Evolutionary conservation across 2,113 vertebrate species (phyloP), one percentile per base, ranked within the genome.

Genomic region (Zonotrichia leucophrys): DNA sequence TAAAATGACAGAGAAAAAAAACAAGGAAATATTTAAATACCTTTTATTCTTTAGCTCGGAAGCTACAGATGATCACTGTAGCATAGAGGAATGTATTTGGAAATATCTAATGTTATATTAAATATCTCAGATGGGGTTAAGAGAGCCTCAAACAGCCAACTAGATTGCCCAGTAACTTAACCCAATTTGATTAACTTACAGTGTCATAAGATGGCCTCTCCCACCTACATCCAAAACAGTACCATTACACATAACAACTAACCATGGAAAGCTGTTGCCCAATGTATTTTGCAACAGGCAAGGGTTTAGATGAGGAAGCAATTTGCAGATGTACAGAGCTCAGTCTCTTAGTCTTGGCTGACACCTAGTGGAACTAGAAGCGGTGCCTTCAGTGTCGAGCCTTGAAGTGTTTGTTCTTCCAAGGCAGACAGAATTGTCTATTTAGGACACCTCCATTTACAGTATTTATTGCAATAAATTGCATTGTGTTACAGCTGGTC

Each of bases 291-390:
- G 21, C 30, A 79, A 56, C 11, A 76, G 28, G 12, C 2, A 2
- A 56, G 20, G 7, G 19, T 28, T 58, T 33, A 69, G 25, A 60
- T 6, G 3, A 72, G 25, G 56, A 79, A 24, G 55, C 22, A 41
- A 53, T 63, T 16, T 62, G 22, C 55, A 75, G 27, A 15, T 2
- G 7, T 24, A 50, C 25, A 28, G 39, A 7, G 23, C 67, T 94
- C 84, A 82, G 84, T 47, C 67, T 39, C 28, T 66, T 42, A 60
- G 89, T 59, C 76, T 96, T 90, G 93, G 76, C 95, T 97, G 97
- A 95, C 97, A 96, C 23, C 97, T 97, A 97, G 96, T 95, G 96
- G 95, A 84, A 33, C 23, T 67, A 42, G 33, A 37, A 82, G 47
- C 3, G 2, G 41, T 15, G 46, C 47, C 33, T 83, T 58, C 74